Evolutionary conservation across 1,140 invertebrate species (phyloP), one percentile per base, ranked within the genome.

Genomic region (Ceratina calcarata): DNA sequence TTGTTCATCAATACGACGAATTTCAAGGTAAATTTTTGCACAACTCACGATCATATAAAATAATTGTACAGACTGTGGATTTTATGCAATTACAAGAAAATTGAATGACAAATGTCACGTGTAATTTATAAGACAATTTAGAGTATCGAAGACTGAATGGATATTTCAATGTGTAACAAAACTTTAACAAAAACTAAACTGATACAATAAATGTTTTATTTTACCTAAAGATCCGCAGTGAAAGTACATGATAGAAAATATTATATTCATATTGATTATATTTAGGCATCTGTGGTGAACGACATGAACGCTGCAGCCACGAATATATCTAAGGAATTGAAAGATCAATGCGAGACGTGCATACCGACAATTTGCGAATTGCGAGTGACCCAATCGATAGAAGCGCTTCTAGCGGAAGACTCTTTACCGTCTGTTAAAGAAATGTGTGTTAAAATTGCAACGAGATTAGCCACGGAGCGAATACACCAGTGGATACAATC

Each of bases 401-500:
- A 93, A 84, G 84, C 93, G 84, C 53, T 94, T 79, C 82, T 93
- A 89, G 79, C 92, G 66, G 91, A 92, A 73, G 92, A 93, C 69
- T 83, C 86, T 51, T 82, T 88, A n/a, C 64, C 85, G 45, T 22
- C 88, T 4, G 93, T 94, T 0, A 89, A 93, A 51, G 80, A 90
- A 45, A 93, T 93, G 66, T 94, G 93, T 73, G 72, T 89, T 27
- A 85, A 91, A 81, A 94, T 95, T 58, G 88, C 92, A 8, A 87
- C 86, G 0, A 90, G 93, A 83, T 88, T 93, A 72, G 89, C 93
- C 12, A 89, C 89, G 51, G 93, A 94, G 78, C 93, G 92, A 75
- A 91, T 95, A 61, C 79, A 91, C 73, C 91, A 93, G 22, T 95
- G 94, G 95, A 92, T 94, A 55, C 90, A 93, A 27, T 93, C 92